Conservation (phyloP, 2,113 vertebrate species). For the Dipodomys spectabilis region DNA sequence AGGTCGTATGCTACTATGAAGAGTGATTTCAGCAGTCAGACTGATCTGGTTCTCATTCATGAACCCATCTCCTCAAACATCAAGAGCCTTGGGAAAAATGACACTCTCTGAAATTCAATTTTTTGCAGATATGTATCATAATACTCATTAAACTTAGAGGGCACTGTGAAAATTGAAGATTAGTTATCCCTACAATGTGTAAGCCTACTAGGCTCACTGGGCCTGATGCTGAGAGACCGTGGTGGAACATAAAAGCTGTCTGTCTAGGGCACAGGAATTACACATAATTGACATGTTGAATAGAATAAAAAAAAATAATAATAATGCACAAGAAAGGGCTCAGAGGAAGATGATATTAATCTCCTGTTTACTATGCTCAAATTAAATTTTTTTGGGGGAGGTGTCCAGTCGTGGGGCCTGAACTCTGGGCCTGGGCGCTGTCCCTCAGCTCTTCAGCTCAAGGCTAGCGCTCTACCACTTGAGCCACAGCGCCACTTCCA, state of each 20-base stretch:
- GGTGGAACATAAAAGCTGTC: not conserved
- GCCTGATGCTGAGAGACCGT: not conserved
- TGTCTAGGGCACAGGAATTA: no score
- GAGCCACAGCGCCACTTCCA: no score
- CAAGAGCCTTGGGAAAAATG: constrained; percentile 12
- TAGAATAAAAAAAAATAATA: not conserved
- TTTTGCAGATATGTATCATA: constrained; percentile 19
- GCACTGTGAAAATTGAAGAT: not conserved
- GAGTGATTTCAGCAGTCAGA: not conserved
- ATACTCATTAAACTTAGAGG: not conserved
- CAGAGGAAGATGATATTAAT: not conserved
- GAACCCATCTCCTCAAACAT: not conserved
- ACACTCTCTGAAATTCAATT: constrained; percentile 17
- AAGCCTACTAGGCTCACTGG: not conserved
- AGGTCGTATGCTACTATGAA: not conserved
- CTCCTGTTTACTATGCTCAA: no score
- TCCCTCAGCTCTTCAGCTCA: no score
- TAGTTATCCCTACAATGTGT: not conserved
- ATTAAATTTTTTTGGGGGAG: no score
- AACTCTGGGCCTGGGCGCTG: no score
- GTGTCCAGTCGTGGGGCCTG: no score
- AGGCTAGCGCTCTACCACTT: no score
- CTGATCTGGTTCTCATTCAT: not conserved
- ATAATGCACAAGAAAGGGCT: not conserved
- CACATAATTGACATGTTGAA: no score